These are phyloP conservation scores for Ornithorhynchus anatinus DNA, from an alignment of 2,113 vertebrate genomes.

Conservation along the genomic window DNA sequence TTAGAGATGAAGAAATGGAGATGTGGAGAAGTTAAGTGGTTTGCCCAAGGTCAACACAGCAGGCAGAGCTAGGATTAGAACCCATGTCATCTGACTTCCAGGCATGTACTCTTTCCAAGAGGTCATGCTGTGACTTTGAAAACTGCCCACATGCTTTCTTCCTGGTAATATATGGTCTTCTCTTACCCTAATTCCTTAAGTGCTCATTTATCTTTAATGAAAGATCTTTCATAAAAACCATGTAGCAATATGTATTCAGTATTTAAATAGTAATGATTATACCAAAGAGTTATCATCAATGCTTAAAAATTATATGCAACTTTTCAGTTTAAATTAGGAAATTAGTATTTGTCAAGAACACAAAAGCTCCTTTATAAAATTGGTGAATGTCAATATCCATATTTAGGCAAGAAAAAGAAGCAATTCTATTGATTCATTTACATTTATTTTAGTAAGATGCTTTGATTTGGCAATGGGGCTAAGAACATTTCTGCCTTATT, in stretches of 20 bases:
- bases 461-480: neutral
- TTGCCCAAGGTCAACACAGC: too few species aligned
- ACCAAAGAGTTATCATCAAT: neutral
- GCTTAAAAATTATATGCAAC: neutral
- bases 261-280: neutral
- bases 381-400: neutral
- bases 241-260: neutral
- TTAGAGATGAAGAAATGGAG: too few species aligned
- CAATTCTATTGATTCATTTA: neutral
- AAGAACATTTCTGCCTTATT: neutral
- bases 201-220: neutral
- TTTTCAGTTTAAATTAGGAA: conserved; percentile 7
- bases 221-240: neutral
- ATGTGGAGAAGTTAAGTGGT: too few species aligned
- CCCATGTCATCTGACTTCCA: too few species aligned
- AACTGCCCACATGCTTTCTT: too few species aligned
- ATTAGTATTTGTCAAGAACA: neutral
- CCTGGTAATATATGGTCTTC: too few species aligned
- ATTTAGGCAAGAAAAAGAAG: neutral
- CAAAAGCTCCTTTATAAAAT: neutral
- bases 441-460: too few species aligned
- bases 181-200: neutral
- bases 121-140: too few species aligned
- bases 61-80: too few species aligned
- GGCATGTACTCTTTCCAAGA: too few species aligned